A percentile compares a stretch with the other conserved stretches of the same genome.
Conservation (phyloP, 2,797 vertebrate genomes). For the Ciconia nigra region DNA sequence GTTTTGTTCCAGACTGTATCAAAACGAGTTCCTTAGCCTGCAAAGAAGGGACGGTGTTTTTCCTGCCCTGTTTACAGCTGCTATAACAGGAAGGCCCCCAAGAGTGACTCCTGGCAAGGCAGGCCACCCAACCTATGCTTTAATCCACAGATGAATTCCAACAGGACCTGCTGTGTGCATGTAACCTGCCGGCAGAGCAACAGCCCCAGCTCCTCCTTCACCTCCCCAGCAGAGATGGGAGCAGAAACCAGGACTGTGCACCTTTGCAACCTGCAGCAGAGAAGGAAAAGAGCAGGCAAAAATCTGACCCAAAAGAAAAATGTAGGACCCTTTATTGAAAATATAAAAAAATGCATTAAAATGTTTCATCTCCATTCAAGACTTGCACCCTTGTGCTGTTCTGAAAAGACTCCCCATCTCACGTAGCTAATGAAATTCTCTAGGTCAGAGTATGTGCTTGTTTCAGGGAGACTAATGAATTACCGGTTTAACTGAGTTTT, state of each 20-base stretch:
- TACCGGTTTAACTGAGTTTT: neutral
- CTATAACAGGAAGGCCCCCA: neutral
- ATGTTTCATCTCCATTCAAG: neutral
- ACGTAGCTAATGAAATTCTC: neutral
- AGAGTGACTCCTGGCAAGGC: neutral
- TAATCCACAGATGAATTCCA: neutral
- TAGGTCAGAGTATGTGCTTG: neutral
- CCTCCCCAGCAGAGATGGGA: neutral
- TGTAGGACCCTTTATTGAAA: neutral
- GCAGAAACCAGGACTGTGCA: neutral
- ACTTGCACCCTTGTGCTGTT: neutral
- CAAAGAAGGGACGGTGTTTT: neutral
- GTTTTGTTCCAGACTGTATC: neutral
- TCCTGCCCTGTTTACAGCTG: neutral
- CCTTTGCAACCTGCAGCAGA: neutral
- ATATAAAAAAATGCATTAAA: neutral
- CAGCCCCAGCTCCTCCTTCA: neutral
- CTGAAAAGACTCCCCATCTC: neutral
- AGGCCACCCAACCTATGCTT: neutral
- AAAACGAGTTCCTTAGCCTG: neutral
- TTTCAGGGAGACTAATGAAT: neutral
- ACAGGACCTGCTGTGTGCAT: neutral
- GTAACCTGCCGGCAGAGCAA: accelerated
- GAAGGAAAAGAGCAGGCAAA: neutral
- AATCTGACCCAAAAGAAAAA: neutral